A percentile compares a stretch with the other conserved stretches of the same genome.
Conservation (phyloP, 2,113 vertebrate genomes). For the Cyprinodon tularosa region DNA sequence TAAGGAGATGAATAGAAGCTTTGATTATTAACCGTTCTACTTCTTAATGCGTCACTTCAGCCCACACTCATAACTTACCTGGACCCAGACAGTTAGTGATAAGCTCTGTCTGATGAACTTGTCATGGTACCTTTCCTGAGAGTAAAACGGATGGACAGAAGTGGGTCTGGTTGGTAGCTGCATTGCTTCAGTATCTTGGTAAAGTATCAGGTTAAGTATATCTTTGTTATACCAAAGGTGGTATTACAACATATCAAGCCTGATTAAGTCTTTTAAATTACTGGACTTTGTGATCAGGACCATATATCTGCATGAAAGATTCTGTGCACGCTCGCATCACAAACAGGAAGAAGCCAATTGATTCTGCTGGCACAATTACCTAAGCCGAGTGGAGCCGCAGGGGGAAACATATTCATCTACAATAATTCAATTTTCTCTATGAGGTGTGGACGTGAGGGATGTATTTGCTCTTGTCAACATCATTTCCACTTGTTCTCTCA, state of each 20-base stretch:
- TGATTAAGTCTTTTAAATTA: constrained; percentile 11
- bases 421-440: not conserved
- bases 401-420: not conserved
- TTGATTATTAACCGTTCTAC: constrained; percentile 11
- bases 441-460: not conserved
- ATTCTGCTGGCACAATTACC: constrained; percentile 16
- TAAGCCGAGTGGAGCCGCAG: not conserved
- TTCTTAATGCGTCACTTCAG: constrained; percentile 5
- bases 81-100: not conserved
- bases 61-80: constrained; percentile 10
- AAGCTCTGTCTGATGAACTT: constrained; percentile 9
- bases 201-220: not conserved
- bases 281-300: constrained; percentile 11
- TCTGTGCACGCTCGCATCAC: not conserved
- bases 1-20: not conserved
- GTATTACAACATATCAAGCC: constrained; percentile 3
- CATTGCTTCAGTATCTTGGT: not conserved
- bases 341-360: constrained; percentile 7
- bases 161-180: not conserved
- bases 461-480: not conserved
- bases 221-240: constrained; percentile 4
- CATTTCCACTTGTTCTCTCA: constrained; percentile 4
- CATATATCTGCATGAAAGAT: constrained; percentile 6
- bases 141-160: not conserved
- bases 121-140: not conserved